These are phyloP conservation scores for Umimayanthus chanpuru DNA, from an alignment of 92 coral and sea anemone genomes.

Conservation along the genomic window DNA sequence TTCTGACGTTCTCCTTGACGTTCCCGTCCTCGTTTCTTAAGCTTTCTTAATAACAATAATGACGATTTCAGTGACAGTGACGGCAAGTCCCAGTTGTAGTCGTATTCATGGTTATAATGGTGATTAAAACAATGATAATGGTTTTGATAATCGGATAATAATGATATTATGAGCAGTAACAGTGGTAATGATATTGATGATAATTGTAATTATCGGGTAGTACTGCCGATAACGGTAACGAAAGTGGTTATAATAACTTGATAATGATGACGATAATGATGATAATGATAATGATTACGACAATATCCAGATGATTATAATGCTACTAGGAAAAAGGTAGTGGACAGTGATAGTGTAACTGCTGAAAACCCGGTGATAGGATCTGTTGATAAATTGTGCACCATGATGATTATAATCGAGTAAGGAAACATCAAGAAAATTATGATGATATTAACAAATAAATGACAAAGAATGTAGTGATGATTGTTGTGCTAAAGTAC, in stretches of 20 bases:
- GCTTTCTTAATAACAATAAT: background rate
- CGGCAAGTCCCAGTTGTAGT: background rate
- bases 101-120: background rate
- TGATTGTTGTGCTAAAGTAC: background rate
- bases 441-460: background rate
- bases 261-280: background rate
- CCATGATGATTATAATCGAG: background rate
- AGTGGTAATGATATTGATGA: background rate
- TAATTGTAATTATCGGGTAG: no score
- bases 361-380: background rate
- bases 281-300: background rate
- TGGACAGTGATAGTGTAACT: background rate
- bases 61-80: background rate
- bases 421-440: background rate
- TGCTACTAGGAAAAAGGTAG: no score
- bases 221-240: no score
- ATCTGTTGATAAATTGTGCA: background rate
- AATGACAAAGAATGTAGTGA: background rate
- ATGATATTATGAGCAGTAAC: no score
- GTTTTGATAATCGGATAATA: background rate
- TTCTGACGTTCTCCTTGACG: no score
- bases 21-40: no score
- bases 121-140: background rate
- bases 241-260: background rate
- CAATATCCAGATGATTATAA: no score